Conservation (phyloP, 2,888 invertebrate species). For the Spialia ferax region DNA sequence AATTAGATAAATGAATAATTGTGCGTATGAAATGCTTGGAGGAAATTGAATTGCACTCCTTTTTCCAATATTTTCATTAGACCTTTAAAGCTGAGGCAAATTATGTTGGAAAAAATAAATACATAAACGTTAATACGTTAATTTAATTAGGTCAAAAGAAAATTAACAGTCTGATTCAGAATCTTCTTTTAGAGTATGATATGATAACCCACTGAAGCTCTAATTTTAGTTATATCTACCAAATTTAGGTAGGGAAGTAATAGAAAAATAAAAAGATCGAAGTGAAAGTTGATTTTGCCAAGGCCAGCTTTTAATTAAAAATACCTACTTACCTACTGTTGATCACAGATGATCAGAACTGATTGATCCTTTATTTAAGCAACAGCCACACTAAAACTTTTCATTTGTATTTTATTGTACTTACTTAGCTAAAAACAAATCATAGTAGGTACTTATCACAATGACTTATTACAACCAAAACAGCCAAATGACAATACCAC, state of each 20-base stretch:
- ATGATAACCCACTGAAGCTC: no score
- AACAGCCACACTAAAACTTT: not conserved
- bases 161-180: not conserved
- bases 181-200: not conserved
- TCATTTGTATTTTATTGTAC: no score
- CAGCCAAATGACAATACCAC: slow-evolving; percentile 30
- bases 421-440: no score
- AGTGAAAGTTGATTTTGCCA: no score
- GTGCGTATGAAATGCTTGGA: slow-evolving; percentile 3
- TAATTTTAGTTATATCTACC: no score
- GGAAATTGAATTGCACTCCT: slow-evolving; percentile 4
- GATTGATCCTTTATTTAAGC: not conserved
- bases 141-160: no score
- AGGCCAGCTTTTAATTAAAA: not conserved
- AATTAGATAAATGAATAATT: slow-evolving; percentile 16
- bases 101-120: not conserved
- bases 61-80: not conserved
- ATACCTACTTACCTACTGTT: not conserved
- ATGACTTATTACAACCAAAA: slow-evolving; percentile 5
- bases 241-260: not conserved
- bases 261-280: not conserved
- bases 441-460: not conserved
- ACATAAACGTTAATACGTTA: not conserved
- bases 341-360: not conserved
- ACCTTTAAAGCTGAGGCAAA: not conserved